Base-by-base conservation (phyloP, 2,888 invertebrate genomes). In the Agrochola macilenta region DNA sequence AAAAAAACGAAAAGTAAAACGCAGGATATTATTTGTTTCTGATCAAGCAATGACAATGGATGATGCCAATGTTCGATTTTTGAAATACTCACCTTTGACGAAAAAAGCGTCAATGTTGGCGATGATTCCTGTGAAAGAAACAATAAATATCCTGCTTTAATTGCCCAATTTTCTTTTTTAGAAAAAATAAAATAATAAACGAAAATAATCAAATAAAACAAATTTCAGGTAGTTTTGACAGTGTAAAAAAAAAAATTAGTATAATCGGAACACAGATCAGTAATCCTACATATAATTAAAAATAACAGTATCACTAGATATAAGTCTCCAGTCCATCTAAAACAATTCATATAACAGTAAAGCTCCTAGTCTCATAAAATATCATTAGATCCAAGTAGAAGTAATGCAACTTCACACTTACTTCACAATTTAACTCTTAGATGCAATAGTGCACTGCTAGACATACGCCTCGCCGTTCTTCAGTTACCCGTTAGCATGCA, bases 61-160 rank as follows among this genome's bases (percentile, higher is more conserved):
- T 89, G 88, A 90, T 89, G 88, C 88, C 87, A 86, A 83, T 85
- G 83, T 82, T 86, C 85, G 87, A 83, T 85, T 83, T 83, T 81
- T 84, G 82, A 88, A 86, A 86, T 86, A 95, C 98, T 98, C 97
- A 98, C 98, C 98, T 98, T 98, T 95, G 98, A 98, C 97, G 98
- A 98, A 95, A 98, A 97, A 94, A 98, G 97, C 96, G 98, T 98
- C 97, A 98, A 97, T 96, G 98, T 98, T 93, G 98, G 98, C 94
- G 98, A 98, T 93, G 98, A 98, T 96, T 98, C 98, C 98, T 98
- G 98, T 91, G 97, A 97, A 97, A 97, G 97, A 96, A 96, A 95
- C 95, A 95, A 95, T 92, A 93, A 93, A 91, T 92, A 90, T 89
- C 95, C 95, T 95, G 95, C 95, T 95, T 95, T 96, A 95, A 93